Base-by-base conservation (phyloP, 2,888 invertebrate genomes). In the Oxystoma pomonae region DNA sequence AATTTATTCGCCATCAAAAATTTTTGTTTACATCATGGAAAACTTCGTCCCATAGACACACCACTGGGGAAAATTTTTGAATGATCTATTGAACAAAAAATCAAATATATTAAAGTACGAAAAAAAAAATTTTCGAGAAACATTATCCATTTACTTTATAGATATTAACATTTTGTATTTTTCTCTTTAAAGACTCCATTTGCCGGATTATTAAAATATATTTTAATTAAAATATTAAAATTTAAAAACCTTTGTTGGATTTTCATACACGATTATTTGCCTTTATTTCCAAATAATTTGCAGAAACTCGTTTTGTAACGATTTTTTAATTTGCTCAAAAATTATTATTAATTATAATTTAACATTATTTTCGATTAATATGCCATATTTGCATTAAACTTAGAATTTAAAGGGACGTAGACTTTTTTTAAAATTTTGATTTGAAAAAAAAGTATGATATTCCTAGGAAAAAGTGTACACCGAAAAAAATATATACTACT, bases 81-180 rank as follows among this genome's bases (percentile, higher is more conserved):
- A n/a, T n/a, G n/a, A n/a, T n/a, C n/a, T n/a, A n/a, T n/a, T n/a
- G n/a, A n/a, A n/a, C n/a, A n/a, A n/a, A n/a, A n/a, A n/a, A n/a
- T n/a, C n/a, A n/a, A n/a, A n/a, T n/a, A n/a, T n/a, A n/a, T n/a
- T n/a, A n/a, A n/a, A n/a, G n/a, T n/a, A n/a, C n/a, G n/a, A n/a
- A n/a, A n/a, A n/a, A n/a, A n/a, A n/a, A n/a, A n/a, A n/a, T n/a
- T n/a, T n/a, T n/a, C n/a, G n/a, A n/a, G n/a, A n/a, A n/a, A n/a
- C n/a, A n/a, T n/a, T n/a, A n/a, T n/a, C n/a, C n/a, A n/a, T n/a
- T n/a, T n/a, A n/a, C n/a, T n/a, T n/a, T n/a, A n/a, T n/a, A n/a
- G n/a, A n/a, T n/a, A n/a, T n/a, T n/a, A n/a, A n/a, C n/a, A n/a
- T 64, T 35, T 35, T 35, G 35, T 35, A 35, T 35, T 35, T 35